phyloP scores from a whole-genome alignment of 2,888 invertebrate genomes.

The Pristionchus exspectatus region DNA sequence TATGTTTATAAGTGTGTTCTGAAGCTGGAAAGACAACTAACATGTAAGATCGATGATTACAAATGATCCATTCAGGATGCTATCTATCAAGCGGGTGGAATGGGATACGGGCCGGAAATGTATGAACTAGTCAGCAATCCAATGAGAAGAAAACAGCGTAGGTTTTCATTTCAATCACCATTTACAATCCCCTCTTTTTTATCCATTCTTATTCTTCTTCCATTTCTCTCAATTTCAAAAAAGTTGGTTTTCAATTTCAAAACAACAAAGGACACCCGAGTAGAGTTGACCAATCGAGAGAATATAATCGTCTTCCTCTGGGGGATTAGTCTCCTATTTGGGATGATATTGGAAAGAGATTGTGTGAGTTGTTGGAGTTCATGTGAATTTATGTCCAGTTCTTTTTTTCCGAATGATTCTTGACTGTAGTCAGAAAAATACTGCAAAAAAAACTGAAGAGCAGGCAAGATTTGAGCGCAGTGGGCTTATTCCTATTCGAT shows the following conservation, averaged over 20 bases:
- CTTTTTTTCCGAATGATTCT: background rate
- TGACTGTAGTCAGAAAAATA: too few species aligned
- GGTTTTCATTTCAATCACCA: conserved; percentile 43
- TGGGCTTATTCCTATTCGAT: background rate
- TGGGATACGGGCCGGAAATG: conserved; percentile 71
- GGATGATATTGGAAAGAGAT: background rate
- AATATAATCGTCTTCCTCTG: background rate
- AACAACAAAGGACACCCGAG: background rate
- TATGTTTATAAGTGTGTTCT: too few species aligned
- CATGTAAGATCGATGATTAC: background rate
- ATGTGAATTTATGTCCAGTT: background rate
- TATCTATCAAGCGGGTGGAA: conserved; percentile 64
- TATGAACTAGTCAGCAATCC: conserved; percentile 67
- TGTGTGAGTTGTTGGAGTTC: background rate
- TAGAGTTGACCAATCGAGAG: background rate
- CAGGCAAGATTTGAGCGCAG: background rate
- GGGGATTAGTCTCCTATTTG: background rate
- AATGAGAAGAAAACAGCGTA: conserved; percentile 62
- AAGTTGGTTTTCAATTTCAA: background rate
- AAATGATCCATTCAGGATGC: conserved; percentile 6
- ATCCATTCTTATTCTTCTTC: background rate
- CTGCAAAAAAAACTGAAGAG: too few species aligned
- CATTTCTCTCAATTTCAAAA: background rate
- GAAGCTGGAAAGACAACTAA: too few species aligned
- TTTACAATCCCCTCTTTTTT: background rate